phyloP scores from a whole-genome alignment of 2,888 invertebrate genomes.

The Bombyx huttoni region DNA sequence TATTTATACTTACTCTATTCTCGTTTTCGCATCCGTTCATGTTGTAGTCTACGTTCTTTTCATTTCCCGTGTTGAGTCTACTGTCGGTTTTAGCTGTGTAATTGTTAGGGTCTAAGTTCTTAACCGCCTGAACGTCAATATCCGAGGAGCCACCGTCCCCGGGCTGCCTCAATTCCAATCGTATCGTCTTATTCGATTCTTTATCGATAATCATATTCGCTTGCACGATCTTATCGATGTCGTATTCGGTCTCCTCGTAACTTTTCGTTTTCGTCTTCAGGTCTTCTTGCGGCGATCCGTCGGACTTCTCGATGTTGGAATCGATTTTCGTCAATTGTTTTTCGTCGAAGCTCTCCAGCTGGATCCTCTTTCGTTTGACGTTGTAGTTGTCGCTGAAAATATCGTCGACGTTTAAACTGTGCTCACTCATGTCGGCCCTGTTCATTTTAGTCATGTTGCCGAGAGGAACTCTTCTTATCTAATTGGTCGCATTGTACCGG shows the following conservation, averaged over 20 bases:
- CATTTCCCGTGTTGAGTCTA: conserved; percentile 18
- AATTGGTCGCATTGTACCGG: conserved; percentile 62
- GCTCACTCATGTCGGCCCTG: conserved; percentile 42
- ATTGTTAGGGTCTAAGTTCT: conserved; percentile 19
- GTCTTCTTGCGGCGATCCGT: conserved; percentile 18
- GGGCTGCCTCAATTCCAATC: conserved; percentile 40
- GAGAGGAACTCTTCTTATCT: conserved; percentile 26
- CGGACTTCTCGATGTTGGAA: conserved; percentile 23
- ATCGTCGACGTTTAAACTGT: conserved; percentile 41
- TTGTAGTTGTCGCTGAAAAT: conserved; percentile 45
- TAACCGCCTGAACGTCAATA: conserved; percentile 6
- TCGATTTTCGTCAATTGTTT: conserved; percentile 11
- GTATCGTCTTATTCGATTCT: conserved; percentile 38
- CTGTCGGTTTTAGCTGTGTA: conserved; percentile 25
- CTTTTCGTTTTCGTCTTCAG: conserved; percentile 10
- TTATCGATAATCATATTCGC: conserved; percentile 47
- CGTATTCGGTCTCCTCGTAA: conserved; percentile 24
- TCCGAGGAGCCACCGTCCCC: conserved; percentile 16
- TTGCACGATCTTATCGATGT: conserved; percentile 36
- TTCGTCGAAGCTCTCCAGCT: conserved; percentile 21
- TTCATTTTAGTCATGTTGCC: conserved; percentile 58
- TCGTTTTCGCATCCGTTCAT: conserved; percentile 24
- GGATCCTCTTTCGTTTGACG: conserved; percentile 35
- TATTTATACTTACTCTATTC: conserved; percentile 31
- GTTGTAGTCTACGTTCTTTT: conserved; percentile 22